Base-by-base conservation (phyloP, 2,888 invertebrate genomes). In the Harpalus rubripes region DNA sequence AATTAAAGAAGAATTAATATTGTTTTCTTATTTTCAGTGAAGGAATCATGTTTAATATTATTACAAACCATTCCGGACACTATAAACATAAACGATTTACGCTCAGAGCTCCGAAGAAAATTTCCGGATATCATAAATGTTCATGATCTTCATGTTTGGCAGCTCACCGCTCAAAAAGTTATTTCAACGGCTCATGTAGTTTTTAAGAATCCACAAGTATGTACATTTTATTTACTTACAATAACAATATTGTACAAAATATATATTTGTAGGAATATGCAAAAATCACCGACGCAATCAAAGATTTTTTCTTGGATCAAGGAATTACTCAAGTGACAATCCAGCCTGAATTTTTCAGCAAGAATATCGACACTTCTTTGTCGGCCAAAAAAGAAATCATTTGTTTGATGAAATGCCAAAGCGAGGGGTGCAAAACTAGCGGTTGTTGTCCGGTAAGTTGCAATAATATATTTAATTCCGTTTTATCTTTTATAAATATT, bases 61-160 rank as follows among this genome's bases (percentile, higher is more conserved):
- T 93, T 98, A 18, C 98, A 98, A 92, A 98, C 98, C 0, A 98
- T 98, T 85, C 98, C 98, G 0, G 96, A 95, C 87, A 96, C 97
- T 12, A 95, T 98, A 86, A 95, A 98, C 88, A 95, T 97, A 63
- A 93, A 94, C 86, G 92, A 93, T 7, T 92, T 97, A 86, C 94
- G 95, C 87, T 91, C 93, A 52, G 94, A 95, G 86, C 89, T 97
- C 59, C 89, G 94, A 0, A 91, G 92, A 83, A 93, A 94, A 86
- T 96, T 96, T 89, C 95, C 95, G 0, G 94, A 94, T 86, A 94
- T 96, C 84, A 91, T 94, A 0, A 95, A 94, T 88, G 95, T 97
- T 18, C 98, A 98, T 89, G 97, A 98, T 91, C 93, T 98, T 61
- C 98, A 98, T 89, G 95, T 98, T 22, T 98, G 98, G 97, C 96